These are phyloP conservation scores for Homarus americanus DNA, from an alignment of 1,140 invertebrate species.

Conservation along the genomic window DNA sequence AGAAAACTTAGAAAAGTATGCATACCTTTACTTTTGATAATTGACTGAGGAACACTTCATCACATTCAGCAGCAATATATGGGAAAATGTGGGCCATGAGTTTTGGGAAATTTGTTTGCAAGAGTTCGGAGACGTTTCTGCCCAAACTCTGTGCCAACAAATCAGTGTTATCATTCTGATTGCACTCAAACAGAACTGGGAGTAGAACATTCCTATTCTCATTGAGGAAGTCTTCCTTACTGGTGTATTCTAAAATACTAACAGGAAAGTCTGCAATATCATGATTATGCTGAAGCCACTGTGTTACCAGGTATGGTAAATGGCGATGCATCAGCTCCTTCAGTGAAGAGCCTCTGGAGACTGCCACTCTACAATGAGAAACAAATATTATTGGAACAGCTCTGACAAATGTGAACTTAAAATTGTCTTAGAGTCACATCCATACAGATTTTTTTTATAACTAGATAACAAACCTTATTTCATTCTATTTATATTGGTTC, in stretches of 20 bases:
- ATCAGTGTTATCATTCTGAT: background rate
- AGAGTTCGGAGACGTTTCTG: background rate
- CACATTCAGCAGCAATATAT: conserved; percentile 18
- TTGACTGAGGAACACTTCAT: background rate
- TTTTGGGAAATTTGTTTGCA: background rate
- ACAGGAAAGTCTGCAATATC: conserved; percentile 20
- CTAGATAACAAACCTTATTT: too few relatives aligned
- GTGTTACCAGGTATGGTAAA: conserved; percentile 25
- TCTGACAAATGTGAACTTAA: too few relatives aligned
- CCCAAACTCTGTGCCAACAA: background rate
- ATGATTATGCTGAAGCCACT: conserved; percentile 33
- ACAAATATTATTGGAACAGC: too few relatives aligned
- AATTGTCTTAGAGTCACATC: too few relatives aligned
- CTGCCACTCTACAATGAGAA: background rate
- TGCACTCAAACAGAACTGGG: conserved; percentile 10
- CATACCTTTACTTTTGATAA: background rate
- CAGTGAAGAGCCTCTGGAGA: background rate
- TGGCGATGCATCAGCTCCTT: background rate
- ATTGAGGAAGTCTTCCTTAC: background rate
- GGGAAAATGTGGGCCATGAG: conserved; percentile 43
- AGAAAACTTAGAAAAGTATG: too few relatives aligned
- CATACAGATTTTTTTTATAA: too few relatives aligned
- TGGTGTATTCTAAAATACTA: background rate
- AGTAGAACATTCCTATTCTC: conserved; percentile 17
- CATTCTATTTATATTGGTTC: too few relatives aligned